These are phyloP conservation scores for Bursaphelenchus mucronatus DNA, from an alignment of 1,140 invertebrate species.

Conservation along the genomic window DNA sequence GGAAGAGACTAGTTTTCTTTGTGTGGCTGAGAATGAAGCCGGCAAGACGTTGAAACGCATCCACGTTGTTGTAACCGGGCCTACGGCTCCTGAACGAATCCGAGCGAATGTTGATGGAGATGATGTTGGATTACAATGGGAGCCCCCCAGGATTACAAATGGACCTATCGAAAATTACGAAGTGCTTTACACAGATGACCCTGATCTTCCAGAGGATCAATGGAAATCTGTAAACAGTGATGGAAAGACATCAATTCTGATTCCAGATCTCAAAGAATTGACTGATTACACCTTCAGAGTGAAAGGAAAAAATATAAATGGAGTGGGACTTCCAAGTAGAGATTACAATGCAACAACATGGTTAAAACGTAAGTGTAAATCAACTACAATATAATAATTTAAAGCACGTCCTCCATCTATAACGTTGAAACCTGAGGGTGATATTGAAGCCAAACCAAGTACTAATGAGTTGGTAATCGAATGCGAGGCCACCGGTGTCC, in stretches of 20 bases:
- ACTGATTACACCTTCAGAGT: slow-evolving; percentile 54
- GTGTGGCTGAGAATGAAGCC: slow-evolving; percentile 60
- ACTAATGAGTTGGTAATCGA: slow-evolving; percentile 50
- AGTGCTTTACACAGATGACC: slow-evolving; percentile 56
- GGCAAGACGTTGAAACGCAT: slow-evolving; percentile 50
- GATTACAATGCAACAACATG: slow-evolving; percentile 55
- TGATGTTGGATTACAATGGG: slow-evolving; percentile 53
- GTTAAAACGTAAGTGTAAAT: slow-evolving; percentile 36
- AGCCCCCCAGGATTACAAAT: slow-evolving; percentile 53
- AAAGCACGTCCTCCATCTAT: slow-evolving; percentile 50
- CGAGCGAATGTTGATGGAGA: slow-evolving; percentile 58
- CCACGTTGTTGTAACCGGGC: slow-evolving; percentile 50
- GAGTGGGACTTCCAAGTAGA: slow-evolving; percentile 47
- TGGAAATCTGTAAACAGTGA: slow-evolving; percentile 44
- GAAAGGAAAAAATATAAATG: slow-evolving; percentile 51
- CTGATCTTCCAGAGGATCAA: slow-evolving; percentile 47
- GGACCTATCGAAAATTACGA: slow-evolving; percentile 59
- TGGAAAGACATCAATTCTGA: slow-evolving; percentile 33
- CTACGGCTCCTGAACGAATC: slow-evolving; percentile 51
- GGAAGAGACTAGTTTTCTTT: slow-evolving; percentile 53
- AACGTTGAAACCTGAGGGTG: slow-evolving; percentile 35
- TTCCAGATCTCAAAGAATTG: slow-evolving; percentile 46
- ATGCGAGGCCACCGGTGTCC: slow-evolving; percentile 56
- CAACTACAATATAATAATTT: slow-evolving; percentile 16
- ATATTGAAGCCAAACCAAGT: slow-evolving; percentile 39